phyloP scores from a whole-genome alignment of 2,888 invertebrate species.

The Cancer borealis region DNA sequence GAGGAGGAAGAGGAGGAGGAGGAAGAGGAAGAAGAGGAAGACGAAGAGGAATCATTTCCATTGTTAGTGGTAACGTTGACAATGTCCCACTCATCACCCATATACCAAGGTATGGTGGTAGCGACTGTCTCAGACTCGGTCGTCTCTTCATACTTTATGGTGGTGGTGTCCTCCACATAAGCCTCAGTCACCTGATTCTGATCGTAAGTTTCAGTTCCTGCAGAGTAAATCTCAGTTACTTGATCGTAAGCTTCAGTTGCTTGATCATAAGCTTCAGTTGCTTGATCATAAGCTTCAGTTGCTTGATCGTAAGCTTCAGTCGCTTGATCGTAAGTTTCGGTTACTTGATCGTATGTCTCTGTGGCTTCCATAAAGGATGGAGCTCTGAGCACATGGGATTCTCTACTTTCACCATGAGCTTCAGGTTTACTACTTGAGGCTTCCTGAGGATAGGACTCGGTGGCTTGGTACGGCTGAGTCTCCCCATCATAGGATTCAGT shows the following conservation, averaged over 20 bases:
- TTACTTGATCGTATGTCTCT: background rate
- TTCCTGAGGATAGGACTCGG: background rate
- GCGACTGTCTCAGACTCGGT: background rate
- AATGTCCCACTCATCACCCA: constrained; percentile 47
- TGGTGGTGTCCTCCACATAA: background rate
- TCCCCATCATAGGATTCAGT: background rate
- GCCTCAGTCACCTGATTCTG: background rate
- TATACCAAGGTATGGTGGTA: constrained; percentile 37
- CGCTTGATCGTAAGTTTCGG: background rate
- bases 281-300: background rate
- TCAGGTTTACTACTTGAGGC: background rate
- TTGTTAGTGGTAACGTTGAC: constrained; percentile 38
- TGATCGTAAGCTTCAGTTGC: background rate
- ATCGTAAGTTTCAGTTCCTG: background rate
- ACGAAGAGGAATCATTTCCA: background rate
- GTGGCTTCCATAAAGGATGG: background rate
- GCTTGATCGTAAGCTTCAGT: background rate
- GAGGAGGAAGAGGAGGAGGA: constrained; percentile 46
- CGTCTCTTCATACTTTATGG: background rate
- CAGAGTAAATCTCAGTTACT: background rate
- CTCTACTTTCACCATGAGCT: background rate
- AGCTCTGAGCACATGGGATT: background rate
- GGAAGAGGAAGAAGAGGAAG: constrained; percentile 42
- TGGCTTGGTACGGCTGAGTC: background rate
- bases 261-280: background rate